These are phyloP conservation scores for Micromys minutus DNA, from an alignment of 2,113 vertebrate genomes.

Conservation along the genomic window DNA sequence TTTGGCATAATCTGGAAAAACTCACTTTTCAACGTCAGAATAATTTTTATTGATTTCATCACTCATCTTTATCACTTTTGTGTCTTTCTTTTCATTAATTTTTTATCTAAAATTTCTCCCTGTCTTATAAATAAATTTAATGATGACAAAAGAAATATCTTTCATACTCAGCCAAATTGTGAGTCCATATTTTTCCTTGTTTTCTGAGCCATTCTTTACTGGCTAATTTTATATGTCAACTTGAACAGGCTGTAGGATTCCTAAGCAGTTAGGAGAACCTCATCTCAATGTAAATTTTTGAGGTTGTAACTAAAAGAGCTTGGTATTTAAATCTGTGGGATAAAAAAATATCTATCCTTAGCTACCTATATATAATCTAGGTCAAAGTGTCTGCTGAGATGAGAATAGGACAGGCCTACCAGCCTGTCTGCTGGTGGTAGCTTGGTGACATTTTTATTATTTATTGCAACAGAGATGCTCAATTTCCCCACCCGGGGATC, in stretches of 20 bases:
- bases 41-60: conserved; percentile 70
- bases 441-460: too few species aligned
- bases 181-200: conserved; percentile 23
- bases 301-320: not conserved
- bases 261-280: not conserved
- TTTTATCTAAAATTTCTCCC: conserved; percentile 61
- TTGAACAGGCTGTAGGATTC: not conserved
- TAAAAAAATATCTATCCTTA: not conserved
- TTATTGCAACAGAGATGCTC: too few species aligned
- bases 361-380: not conserved
- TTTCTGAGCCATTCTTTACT: conserved; percentile 14
- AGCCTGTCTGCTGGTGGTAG: too few species aligned
- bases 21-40: conserved; percentile 54
- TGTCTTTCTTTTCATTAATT: conserved; percentile 66
- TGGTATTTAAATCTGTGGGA: not conserved
- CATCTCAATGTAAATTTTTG: not conserved
- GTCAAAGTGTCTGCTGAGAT: too few species aligned
- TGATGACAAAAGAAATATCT: conserved; percentile 51
- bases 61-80: conserved; percentile 66
- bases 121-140: conserved; percentile 69
- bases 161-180: conserved; percentile 48
- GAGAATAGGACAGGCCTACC: too few species aligned
- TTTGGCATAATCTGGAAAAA: conserved; percentile 60
- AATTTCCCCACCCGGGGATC: too few species aligned
- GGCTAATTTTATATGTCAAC: not conserved